Evolutionary conservation across 2,797 vertebrate species (phyloP), one percentile per base, ranked within the genome.

Genomic region (Bradypus variegatus): DNA sequence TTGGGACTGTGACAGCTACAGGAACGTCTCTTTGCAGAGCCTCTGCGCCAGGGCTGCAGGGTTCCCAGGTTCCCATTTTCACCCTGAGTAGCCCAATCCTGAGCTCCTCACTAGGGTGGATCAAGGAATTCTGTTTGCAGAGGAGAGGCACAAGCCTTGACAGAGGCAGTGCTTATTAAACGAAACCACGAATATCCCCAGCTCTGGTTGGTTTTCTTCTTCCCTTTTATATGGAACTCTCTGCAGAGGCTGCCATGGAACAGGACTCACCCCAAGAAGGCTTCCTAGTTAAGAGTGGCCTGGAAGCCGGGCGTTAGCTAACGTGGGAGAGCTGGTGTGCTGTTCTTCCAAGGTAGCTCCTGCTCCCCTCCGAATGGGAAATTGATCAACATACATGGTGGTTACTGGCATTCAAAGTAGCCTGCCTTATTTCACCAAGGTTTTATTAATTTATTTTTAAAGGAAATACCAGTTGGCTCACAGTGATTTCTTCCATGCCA

Each of bases 321-420:
- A 1, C 1, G 8, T 7, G 53, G 41, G 64, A 29, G 29, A 29
- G 6, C 31, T 38, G 41, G 45, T 1, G 0, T 2, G 4, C 10
- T 36, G 75, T 38, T 77, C 38, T 36, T 23, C 19, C 6, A 15
- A 67, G 64, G 36, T 13, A 15, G 8, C 6, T 58, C 62, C 64
- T 62, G 60, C 36, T 78, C 3, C 18, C 21, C 25, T 80, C 48
- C 8, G 1, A n/a, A 41, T 8, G 45, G 60, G 62, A 48, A 19
- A n/a, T 13, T 41, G 53, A 36, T 80, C 83, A 16, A 6, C 31
- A 48, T 15, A 9, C 50, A 13, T 55, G 33, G 69, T 29, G 45
- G 8, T 25, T 45, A 21, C 29, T 29, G 48, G 60, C 89, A 41
- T 88, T 67, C 72, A 21, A 58, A 60, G 45, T 48, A 70, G 70